Conservation (phyloP, 2,797 vertebrate genomes). For the Chrysocyon brachyurus region DNA sequence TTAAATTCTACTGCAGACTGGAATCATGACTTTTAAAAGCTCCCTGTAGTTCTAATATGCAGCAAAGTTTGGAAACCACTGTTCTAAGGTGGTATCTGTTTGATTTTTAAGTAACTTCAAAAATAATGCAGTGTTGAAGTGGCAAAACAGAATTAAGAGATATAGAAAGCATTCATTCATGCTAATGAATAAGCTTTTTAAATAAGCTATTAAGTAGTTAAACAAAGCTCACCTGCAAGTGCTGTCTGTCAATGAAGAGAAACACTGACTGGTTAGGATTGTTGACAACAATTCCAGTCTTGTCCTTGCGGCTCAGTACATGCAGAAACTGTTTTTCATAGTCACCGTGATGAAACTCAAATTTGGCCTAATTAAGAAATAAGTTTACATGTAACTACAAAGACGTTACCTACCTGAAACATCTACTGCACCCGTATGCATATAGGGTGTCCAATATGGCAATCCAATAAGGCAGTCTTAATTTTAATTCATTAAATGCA, state of each 20-base stretch:
- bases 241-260: slow-evolving; percentile 99
- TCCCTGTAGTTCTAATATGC: background rate
- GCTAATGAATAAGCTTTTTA: background rate
- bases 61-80: background rate
- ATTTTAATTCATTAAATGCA: background rate
- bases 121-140: background rate
- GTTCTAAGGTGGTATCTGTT: background rate
- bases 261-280: slow-evolving; percentile 99
- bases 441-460: background rate
- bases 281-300: slow-evolving; percentile 99
- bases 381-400: slow-evolving; percentile 2
- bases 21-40: background rate
- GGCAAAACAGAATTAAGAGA: background rate
- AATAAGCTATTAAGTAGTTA: background rate
- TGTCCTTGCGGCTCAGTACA: slow-evolving; percentile 98
- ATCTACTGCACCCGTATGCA: background rate
- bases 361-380: slow-evolving; percentile 94
- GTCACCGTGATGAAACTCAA: slow-evolving; percentile 99
- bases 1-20: background rate
- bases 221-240: slow-evolving; percentile 95
- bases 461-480: background rate
- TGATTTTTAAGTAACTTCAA: background rate
- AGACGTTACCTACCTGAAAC: background rate
- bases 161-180: background rate
- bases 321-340: slow-evolving; percentile 99